Base-by-base conservation (phyloP, 92 coral and sea anemone species). In the Scolanthus callimorphus region DNA sequence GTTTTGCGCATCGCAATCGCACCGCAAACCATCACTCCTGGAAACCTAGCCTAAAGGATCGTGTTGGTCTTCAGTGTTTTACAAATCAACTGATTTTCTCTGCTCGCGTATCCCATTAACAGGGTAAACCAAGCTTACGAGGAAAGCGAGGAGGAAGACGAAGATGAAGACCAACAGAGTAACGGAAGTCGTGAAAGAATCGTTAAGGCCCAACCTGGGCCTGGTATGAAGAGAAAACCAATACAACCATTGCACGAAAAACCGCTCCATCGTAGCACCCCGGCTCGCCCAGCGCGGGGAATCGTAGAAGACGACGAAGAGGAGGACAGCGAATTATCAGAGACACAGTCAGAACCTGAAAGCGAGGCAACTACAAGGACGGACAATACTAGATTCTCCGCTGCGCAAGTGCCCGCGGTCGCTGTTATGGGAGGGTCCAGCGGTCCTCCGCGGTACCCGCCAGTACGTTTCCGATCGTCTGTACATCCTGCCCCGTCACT, bases 351-450 rank as follows among this genome's bases (percentile, higher is more conserved):
- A 31, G 86, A 83, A 28, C 39, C 82, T 3, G 94, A 67, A 59
- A 81, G 95, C 53, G 65, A 76, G 15, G 66, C 69, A 1, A 51
- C 89, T 11, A 56, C 79, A 59, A 24, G 52, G 39, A 62, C 89
- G 31, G 88, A 84, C 20, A 31, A 84, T 79, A 54, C 79, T 13
- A 83, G 50, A 56, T 76, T 76, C 62, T 94, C 97, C 8, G 95
- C 97, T 2, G 99, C 95, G 22, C 92, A 86, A 24, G 73, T 89
- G 74, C 99, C 99, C 27, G 70, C 97, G 59, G 88, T 89, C 20
- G 99, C 99, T 20, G 99, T 94, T 11, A 90, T 94, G 86, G 80
- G 85, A 29, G 97, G 78, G 53, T 84, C 97, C 62, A 88, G 80
- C 68, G 87, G 94, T 49, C 84, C 89, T 20, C 83, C 84, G 11